Conservation (phyloP, 2,797 vertebrate genomes). For the Poeciliopsis presidionis region DNA sequence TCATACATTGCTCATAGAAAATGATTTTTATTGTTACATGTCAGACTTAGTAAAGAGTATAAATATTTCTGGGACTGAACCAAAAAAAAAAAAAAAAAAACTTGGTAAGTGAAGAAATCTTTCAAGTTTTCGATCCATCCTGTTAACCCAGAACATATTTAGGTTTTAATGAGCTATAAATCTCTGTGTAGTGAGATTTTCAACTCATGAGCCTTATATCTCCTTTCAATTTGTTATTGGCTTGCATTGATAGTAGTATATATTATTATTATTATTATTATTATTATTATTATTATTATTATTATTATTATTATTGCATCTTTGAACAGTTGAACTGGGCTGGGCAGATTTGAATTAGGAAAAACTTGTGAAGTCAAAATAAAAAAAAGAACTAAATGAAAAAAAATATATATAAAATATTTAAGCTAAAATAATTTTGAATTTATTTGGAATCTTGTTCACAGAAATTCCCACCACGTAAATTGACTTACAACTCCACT, state of each 20-base stretch:
- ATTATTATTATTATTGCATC: too few species aligned
- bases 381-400: too few species aligned
- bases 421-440: neutral
- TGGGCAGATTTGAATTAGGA: neutral
- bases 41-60: neutral
- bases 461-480: neutral
- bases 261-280: too few species aligned
- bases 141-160: neutral
- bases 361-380: neutral
- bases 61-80: neutral
- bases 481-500: neutral
- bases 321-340: too few species aligned
- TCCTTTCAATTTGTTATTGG: neutral
- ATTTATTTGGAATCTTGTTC: neutral
- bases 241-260: neutral
- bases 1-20: neutral
- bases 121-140: neutral
- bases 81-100: neutral
- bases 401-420: neutral
- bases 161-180: neutral
- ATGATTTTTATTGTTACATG: neutral
- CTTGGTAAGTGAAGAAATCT: neutral
- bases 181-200: neutral
- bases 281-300: too few species aligned
- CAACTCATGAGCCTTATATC: neutral